Percentiles rank a stretch among this genome's conserved stretches.
These are phyloP conservation scores for Magallana ariakensis DNA, from an alignment of 1,140 invertebrate species.

Conservation along the genomic window DNA sequence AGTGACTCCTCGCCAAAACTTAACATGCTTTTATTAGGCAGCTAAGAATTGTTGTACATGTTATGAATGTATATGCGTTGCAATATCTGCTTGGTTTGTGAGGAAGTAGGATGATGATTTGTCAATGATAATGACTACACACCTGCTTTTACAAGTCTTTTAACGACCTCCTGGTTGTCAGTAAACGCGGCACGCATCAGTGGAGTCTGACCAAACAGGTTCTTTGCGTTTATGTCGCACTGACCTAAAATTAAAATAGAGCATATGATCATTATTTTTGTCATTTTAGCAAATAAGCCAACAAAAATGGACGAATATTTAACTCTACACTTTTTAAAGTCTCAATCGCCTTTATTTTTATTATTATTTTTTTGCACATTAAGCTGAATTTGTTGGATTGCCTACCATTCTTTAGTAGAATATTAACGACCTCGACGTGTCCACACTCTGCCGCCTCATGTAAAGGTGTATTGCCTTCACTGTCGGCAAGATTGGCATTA, in stretches of 20 bases:
- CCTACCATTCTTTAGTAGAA: conserved; percentile 51
- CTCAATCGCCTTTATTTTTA: too few relatives aligned
- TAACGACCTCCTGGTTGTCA: conserved; percentile 49
- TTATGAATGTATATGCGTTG: background rate
- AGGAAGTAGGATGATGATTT: background rate
- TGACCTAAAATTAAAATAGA: conserved; percentile 23
- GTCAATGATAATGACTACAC: background rate
- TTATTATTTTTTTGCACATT: too few relatives aligned
- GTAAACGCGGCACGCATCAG: conserved; percentile 51
- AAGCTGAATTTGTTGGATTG: background rate
- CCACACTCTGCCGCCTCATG: conserved; percentile 55
- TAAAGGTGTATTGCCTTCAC: conserved; percentile 49
- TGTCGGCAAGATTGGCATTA: conserved; percentile 53
- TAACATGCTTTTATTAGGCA: background rate
- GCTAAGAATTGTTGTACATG: background rate
- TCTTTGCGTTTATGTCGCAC: conserved; percentile 43
- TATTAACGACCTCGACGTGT: conserved; percentile 43
- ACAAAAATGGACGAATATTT: too few relatives aligned
- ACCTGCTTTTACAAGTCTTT: conserved; percentile 53
- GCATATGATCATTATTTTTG: background rate
- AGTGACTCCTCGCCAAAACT: background rate
- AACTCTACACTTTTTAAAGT: too few relatives aligned
- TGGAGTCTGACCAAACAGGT: conserved; percentile 49
- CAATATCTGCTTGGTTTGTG: background rate
- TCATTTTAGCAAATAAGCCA: too few relatives aligned